A percentile compares a stretch with the other conserved stretches of the same genome.
These are phyloP conservation scores for Neodiprion lecontei DNA, from an alignment of 1,140 invertebrate species.

Conservation along the genomic window DNA sequence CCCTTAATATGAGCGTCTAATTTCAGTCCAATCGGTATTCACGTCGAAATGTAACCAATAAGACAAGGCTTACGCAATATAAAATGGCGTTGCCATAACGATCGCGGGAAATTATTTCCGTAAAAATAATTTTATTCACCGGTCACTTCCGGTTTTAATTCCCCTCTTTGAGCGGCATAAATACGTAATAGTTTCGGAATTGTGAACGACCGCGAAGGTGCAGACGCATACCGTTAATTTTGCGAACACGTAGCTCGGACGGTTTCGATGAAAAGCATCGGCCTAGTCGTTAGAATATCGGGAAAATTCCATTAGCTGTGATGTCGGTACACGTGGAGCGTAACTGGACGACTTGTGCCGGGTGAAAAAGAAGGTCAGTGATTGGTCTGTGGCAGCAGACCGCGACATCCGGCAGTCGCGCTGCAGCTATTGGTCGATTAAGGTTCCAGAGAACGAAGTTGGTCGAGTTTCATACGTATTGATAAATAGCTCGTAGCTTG, in stretches of 20 bases:
- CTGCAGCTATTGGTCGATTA: slow-evolving; percentile 48
- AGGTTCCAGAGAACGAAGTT: slow-evolving; percentile 35
- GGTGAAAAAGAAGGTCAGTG: neutral
- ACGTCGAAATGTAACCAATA: neutral
- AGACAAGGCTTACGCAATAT: neutral
- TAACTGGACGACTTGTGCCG: slow-evolving; percentile 1
- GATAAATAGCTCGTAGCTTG: slow-evolving; percentile 39
- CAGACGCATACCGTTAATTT: neutral
- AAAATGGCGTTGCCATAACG: neutral
- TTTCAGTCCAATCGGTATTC: neutral
- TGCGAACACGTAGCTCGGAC: neutral
- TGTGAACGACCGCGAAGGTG: neutral
- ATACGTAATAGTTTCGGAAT: too few relatives aligned
- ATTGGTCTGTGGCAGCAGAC: slow-evolving; percentile 20
- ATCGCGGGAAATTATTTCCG: slow-evolving; percentile 7
- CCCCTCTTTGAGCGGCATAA: too few relatives aligned
- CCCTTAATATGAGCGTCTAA: too few relatives aligned
- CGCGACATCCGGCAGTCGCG: slow-evolving; percentile 45
- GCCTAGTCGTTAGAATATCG: neutral
- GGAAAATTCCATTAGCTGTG: neutral
- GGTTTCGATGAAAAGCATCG: neutral
- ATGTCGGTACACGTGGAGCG: slow-evolving; percentile 2
- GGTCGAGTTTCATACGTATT: slow-evolving; percentile 41
- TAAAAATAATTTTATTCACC: neutral
- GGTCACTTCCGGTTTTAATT: neutral